Conservation (phyloP, 1,140 invertebrate genomes). For the Phymastichus coffea region DNA sequence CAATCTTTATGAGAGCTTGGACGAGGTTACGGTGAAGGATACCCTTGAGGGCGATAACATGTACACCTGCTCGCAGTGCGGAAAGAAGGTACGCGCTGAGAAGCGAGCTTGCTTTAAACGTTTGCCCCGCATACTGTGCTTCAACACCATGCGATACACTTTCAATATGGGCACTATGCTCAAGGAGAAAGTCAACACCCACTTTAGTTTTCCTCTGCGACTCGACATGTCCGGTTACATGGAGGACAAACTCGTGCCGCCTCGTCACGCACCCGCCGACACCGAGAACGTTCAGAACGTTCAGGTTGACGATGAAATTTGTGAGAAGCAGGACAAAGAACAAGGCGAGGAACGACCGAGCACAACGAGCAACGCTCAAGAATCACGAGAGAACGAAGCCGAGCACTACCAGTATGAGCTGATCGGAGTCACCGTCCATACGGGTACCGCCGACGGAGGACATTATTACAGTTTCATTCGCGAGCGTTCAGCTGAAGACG, state of each 20-base stretch:
- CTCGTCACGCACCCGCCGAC: conserved; percentile 75
- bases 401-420: conserved; percentile 83
- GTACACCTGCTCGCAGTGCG: conserved; percentile 95
- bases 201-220: conserved; percentile 93
- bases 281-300: conserved; percentile 49
- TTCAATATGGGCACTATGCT: conserved; percentile 98
- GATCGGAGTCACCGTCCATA: conserved; percentile 94
- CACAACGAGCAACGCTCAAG: conserved; percentile 25
- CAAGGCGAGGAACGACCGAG: conserved; percentile 38
- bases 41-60: conserved; percentile 96
- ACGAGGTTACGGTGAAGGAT: conserved; percentile 95
- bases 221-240: conserved; percentile 94
- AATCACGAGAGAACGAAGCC: conserved; percentile 23
- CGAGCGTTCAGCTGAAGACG: conserved; percentile 70
- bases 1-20: conserved; percentile 90
- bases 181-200: conserved; percentile 96
- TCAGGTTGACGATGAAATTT: conserved; percentile 40
- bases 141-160: conserved; percentile 97
- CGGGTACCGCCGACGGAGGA: conserved; percentile 92
- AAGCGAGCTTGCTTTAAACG: conserved; percentile 94
- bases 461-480: conserved; percentile 97
- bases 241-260: conserved; percentile 89
- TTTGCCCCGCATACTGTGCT: conserved; percentile 88
- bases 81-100: conserved; percentile 91
- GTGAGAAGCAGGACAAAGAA: conserved; percentile 50